Evolutionary conservation across 1,140 invertebrate genomes (phyloP).

Genomic region (Cydia amplana): DNA sequence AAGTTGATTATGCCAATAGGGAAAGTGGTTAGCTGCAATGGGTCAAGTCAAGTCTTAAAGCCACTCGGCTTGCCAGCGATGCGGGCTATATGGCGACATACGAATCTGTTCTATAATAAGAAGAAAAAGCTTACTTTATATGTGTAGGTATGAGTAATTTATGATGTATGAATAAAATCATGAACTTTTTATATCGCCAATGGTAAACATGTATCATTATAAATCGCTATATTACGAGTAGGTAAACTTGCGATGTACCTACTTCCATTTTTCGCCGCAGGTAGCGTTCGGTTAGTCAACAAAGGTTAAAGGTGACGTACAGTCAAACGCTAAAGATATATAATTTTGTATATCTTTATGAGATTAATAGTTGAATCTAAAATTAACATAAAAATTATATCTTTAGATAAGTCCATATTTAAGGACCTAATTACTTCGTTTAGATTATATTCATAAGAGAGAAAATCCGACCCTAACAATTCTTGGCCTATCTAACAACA

Average conservation of each 20-base stretch:
- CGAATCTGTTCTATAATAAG: background rate
- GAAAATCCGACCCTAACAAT: too few species aligned
- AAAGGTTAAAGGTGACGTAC: constrained; percentile 10
- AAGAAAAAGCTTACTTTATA: constrained; percentile 39
- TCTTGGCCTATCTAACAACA: too few species aligned
- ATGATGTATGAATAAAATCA: constrained; percentile 17
- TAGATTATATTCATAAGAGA: too few species aligned
- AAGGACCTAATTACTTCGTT: too few species aligned
- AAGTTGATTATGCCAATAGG: constrained; percentile 47
- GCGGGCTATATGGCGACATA: constrained; percentile 23
- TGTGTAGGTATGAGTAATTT: background rate
- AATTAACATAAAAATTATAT: too few species aligned
- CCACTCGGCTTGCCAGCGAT: constrained; percentile 28
- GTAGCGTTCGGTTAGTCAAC: constrained; percentile 4
- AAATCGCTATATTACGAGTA: background rate
- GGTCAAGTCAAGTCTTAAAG: constrained; percentile 43
- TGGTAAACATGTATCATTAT: constrained; percentile 11
- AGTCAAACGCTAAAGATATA: background rate
- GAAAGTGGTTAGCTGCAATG: constrained; percentile 48
- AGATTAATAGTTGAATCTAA: too few species aligned
- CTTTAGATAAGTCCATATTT: too few species aligned
- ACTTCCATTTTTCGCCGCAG: constrained; percentile 9
- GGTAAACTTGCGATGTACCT: background rate
- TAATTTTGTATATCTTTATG: background rate
- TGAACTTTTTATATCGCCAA: background rate